These are phyloP conservation scores for Microchirus variegatus DNA, from an alignment of 2,797 vertebrate species.

Conservation along the genomic window DNA sequence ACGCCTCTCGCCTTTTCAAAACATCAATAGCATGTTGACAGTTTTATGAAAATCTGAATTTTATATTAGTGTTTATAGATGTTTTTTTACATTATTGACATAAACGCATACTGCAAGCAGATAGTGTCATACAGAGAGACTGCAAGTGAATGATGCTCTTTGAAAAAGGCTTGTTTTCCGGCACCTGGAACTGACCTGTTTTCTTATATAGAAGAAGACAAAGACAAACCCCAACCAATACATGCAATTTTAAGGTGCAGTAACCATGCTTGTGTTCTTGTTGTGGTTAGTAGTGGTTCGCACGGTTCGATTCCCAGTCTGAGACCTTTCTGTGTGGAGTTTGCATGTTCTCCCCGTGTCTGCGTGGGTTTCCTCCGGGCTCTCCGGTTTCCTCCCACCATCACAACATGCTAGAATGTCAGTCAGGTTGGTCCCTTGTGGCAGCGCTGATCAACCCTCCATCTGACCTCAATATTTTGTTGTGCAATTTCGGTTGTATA, in stretches of 20 bases:
- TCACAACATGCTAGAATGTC: too few species aligned
- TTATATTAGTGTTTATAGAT: not conserved
- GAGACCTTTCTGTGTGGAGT: too few species aligned
- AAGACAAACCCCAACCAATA: not conserved
- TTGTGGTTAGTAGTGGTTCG: too few species aligned
- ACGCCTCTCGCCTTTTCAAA: not conserved
- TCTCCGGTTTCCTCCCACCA: too few species aligned
- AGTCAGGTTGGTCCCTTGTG: too few species aligned
- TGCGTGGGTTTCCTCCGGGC: too few species aligned
- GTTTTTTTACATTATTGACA: not conserved
- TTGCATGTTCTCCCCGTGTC: too few species aligned
- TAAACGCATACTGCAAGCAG: not conserved
- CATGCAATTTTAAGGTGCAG: not conserved
- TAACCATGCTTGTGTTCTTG: not conserved
- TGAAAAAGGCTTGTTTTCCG: not conserved
- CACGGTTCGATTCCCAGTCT: too few species aligned
- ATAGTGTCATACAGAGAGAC: too few species aligned
- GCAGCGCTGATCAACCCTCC: too few species aligned
- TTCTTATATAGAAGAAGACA: not conserved
- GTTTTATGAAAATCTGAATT: not conserved
- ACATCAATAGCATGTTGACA: not conserved
- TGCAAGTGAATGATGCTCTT: not conserved
- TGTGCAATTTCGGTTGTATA: too few species aligned
- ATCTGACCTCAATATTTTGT: too few species aligned
- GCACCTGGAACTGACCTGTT: not conserved